Evolutionary conservation across 2,797 vertebrate species (phyloP), one percentile per base, ranked within the genome.

Genomic region (Galagoides demidoff): DNA sequence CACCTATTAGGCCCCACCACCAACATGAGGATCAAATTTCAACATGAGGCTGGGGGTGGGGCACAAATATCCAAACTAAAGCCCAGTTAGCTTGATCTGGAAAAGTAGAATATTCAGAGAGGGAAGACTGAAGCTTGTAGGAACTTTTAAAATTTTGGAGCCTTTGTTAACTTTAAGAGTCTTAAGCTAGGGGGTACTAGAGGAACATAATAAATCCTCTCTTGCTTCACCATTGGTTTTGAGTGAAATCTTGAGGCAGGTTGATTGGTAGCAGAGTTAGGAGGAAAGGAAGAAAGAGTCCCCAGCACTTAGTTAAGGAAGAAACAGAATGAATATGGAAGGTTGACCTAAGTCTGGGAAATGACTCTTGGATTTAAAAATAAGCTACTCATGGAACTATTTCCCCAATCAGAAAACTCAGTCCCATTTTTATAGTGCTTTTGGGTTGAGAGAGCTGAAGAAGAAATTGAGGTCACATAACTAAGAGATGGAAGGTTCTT

Each of bases 81-180:
- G 82, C 8, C 14, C 63, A 45, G 1, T 43, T 52, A 59, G 20
- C 31, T 64, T 85, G 70, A 45, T n/a, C 68, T 85, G 39, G 57
- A 79, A 94, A 85, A 86, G 25, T 4, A 76, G 64, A 81, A 85
- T 86, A 76, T 73, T 79, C 52, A 34, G 55, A 82, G 39, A 85
- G 49, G 59, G 27, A 77, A 78, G 22, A 19, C 0, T 39, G 59
- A n/a, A 61, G 17, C 25, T 57, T 34, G 4, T 19, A 87, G 14
- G n/a, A 87, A 71, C 20, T 59, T 71, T 61, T n/a, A 68, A n/a
- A 90, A 64, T 82, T 27, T 55, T 7, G 43, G 31, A 77, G 34
- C 1, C n/a, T 61, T 59, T 39, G 6, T 52, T 52, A 57, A 45
- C 39, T 93, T 49, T 74, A 76, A 59, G 49, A 84, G 29, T 29